Evolutionary conservation across 64 coral and sea anemone species (phyloP).

Genomic region (Dendronephthya gigantea): DNA sequence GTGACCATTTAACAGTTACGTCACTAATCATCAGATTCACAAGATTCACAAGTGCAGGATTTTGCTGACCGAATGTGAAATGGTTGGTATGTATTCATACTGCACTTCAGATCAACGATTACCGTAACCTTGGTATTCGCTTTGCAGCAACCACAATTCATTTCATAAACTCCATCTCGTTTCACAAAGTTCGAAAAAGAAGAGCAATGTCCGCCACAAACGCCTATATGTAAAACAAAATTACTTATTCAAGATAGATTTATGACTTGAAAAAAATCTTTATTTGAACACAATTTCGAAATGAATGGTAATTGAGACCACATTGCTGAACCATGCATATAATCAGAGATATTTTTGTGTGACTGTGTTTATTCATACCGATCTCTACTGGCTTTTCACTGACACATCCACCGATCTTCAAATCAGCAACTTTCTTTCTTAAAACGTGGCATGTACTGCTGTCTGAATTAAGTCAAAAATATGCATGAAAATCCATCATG

Average conservation of each 20-base stretch:
- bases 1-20: background rate
- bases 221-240: background rate
- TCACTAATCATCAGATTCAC: background rate
- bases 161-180: background rate
- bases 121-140: background rate
- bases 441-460: background rate
- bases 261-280: no score
- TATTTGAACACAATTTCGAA: no score
- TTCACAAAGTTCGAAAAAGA: background rate
- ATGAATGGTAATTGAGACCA: no score
- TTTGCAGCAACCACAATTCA: background rate
- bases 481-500: background rate
- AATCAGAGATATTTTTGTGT: background rate
- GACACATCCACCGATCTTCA: background rate
- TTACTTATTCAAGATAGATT: background rate
- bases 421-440: background rate
- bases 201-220: background rate
- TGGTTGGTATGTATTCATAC: background rate
- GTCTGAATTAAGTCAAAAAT: background rate
- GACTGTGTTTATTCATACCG: background rate
- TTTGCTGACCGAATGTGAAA: background rate
- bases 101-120: background rate
- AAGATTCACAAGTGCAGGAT: background rate
- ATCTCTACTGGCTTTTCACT: background rate
- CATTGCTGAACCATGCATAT: no score